These are phyloP conservation scores for Drosophila barbarae DNA, from an alignment of 2,888 invertebrate genomes.

Conservation along the genomic window DNA sequence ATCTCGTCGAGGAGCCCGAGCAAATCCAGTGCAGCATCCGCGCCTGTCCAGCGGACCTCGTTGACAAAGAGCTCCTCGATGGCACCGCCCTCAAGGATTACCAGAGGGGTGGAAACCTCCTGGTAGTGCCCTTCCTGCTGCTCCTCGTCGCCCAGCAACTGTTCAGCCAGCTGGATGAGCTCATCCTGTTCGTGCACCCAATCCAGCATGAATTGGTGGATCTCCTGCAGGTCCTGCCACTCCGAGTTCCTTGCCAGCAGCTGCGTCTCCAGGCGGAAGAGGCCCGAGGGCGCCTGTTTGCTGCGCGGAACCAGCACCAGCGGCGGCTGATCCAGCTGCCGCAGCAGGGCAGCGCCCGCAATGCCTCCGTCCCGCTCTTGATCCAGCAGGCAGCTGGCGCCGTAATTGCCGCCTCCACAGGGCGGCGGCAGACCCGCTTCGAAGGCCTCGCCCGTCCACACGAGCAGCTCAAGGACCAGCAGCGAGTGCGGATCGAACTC, in stretches of 20 bases:
- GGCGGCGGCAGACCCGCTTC: slow-evolving; percentile 74
- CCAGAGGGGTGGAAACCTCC: slow-evolving; percentile 54
- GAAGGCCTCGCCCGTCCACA: slow-evolving; percentile 79
- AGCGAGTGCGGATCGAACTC: slow-evolving; percentile 76
- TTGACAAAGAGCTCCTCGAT: slow-evolving; percentile 69
- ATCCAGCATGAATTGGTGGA: slow-evolving; percentile 64
- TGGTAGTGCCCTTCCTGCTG: slow-evolving; percentile 15
- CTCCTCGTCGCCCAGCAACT: slow-evolving; percentile 9
- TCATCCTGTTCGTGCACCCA: slow-evolving; percentile 74
- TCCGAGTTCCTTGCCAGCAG: slow-evolving; percentile 74
- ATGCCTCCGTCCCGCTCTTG: slow-evolving; percentile 73
- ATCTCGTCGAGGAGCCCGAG: slow-evolving; percentile 62
- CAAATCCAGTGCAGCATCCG: slow-evolving; percentile 66
- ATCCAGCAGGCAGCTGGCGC: slow-evolving; percentile 77
- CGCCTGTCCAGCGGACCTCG: slow-evolving; percentile 65
- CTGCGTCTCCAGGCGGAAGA: slow-evolving; percentile 74
- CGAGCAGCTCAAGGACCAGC: slow-evolving; percentile 76
- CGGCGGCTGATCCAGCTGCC: slow-evolving; percentile 59
- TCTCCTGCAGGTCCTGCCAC: slow-evolving; percentile 71
- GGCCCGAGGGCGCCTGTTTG: slow-evolving; percentile 71
- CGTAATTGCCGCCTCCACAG: slow-evolving; percentile 67
- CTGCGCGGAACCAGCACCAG: slow-evolving; percentile 76
- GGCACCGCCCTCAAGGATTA: slow-evolving; percentile 59
- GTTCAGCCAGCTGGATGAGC: slow-evolving; percentile 42
- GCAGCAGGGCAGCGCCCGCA: slow-evolving; percentile 70